Evolutionary conservation across 53 echinoderm and acorn worm genomes (phyloP), one percentile per base, ranked within the genome.

Genomic region (Hippasteria phrygiana): DNA sequence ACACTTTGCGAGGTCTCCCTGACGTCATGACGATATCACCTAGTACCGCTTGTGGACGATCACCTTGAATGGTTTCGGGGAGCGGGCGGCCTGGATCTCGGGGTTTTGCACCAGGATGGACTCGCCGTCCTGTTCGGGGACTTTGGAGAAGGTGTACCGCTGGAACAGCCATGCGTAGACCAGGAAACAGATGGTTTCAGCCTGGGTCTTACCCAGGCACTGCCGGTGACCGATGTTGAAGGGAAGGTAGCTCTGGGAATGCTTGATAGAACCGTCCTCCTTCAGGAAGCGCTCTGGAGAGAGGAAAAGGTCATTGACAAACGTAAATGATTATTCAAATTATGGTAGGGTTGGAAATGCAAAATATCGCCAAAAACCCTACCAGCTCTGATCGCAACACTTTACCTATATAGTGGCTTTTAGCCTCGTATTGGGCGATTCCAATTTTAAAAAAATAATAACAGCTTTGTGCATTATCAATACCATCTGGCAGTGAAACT

Each of bases 111-210:
- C 70, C 20, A 85, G 51, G 50, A 85, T 71, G 0, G 36, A 34
- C 85, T 85, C 36, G 16, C 53, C 43, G 34, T 51, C 33, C 9
- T 69, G 51, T 35, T 53, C 70, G 20, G 85, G 85, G 6, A 85
- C 50, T 36, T 85, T 85, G 55, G 51, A 51, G 71, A 85, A 85
- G 50, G 28, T 71, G 50, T 85, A 85, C 35, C 85, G 70, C 47
- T 85, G 85, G 71, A 85, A 85, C 16, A 85, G 70, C 85, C 85
- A 85, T 13, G 85, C 34, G 34, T 70, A 85, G 85, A 85, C 53
- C 10, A 85, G 70, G 47, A 56, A 85, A 17, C 69, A 50, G n/a
- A 85, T 85, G 34, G 51, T 50, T 24, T 85, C 85, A 1, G 32
- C 84, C 55, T 85, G 85, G 11, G 85, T 85, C 48, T 71, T 85